Evolutionary conservation across 2,797 vertebrate species (phyloP).

Genomic region (Arrhamphus sclerolepis): DNA sequence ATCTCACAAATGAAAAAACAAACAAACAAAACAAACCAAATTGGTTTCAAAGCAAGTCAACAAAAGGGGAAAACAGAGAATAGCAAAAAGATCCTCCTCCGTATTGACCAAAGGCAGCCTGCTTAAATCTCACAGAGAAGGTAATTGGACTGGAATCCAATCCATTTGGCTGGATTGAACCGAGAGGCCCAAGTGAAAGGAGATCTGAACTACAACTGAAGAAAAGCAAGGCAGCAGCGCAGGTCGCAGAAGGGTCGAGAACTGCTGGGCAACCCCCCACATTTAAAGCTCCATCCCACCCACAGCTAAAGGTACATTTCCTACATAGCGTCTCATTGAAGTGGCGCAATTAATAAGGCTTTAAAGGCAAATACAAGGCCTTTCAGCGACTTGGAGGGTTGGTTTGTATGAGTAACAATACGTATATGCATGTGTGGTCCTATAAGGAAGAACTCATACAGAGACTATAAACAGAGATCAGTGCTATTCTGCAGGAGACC

Average conservation of each 20-base stretch:
- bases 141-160: constrained; percentile 61
- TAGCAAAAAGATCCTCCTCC: constrained; percentile 38
- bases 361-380: constrained; percentile 58
- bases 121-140: constrained; percentile 45
- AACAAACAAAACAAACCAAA: no score
- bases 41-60: constrained; percentile 44
- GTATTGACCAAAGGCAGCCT: constrained; percentile 56
- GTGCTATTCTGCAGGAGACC: constrained; percentile 71
- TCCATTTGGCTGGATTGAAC: constrained; percentile 60
- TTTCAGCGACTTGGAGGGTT: constrained; percentile 45
- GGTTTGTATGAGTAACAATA: constrained; percentile 52
- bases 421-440: constrained; percentile 68
- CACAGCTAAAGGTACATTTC: constrained; percentile 45
- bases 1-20: constrained; percentile 38
- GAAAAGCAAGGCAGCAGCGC: constrained; percentile 50
- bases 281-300: constrained; percentile 48
- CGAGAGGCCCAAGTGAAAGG: constrained; percentile 62
- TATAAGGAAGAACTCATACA: constrained; percentile 77
- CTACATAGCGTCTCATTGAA: constrained; percentile 39
- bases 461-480: constrained; percentile 78
- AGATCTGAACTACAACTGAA: constrained; percentile 58
- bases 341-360: constrained; percentile 51
- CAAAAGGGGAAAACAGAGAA: constrained; percentile 30
- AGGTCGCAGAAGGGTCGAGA: constrained; percentile 49
- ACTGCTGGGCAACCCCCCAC: constrained; percentile 33